These are phyloP conservation scores for Leucopsar rothschildi DNA, from an alignment of 2,113 vertebrate species.

Conservation along the genomic window DNA sequence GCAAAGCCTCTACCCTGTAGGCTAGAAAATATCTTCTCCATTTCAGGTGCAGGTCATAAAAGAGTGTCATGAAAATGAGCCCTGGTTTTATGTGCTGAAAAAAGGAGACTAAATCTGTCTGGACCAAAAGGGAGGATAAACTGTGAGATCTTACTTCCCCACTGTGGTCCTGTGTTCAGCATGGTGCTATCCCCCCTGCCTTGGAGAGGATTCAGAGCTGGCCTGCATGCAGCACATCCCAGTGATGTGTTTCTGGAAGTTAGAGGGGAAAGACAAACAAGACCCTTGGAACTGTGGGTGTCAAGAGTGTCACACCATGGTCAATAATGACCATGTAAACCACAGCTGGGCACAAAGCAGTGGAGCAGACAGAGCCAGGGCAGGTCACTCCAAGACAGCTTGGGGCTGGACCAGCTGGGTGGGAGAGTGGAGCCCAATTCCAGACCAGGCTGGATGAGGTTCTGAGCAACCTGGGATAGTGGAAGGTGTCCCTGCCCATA, in stretches of 20 bases:
- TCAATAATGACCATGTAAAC: not conserved
- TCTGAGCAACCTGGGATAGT: not conserved
- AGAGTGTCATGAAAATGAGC: not conserved
- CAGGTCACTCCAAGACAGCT: not conserved
- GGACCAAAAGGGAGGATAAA: not conserved
- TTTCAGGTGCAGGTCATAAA: not conserved
- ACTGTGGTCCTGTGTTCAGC: not conserved
- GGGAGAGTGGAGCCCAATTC: not conserved
- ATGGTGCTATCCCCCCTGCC: no score
- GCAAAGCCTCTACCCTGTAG: not conserved
- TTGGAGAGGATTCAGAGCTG: no score
- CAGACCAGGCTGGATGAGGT: not conserved
- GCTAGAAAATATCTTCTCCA: not conserved
- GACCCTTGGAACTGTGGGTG: not conserved
- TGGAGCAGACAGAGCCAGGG: not conserved
- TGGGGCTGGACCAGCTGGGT: not conserved
- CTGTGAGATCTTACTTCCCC: not conserved
- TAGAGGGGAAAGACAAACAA: not conserved
- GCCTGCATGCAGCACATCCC: accelerated
- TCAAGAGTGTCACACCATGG: not conserved
- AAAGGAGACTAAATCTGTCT: not conserved
- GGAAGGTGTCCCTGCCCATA: not conserved
- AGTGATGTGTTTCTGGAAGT: not conserved
- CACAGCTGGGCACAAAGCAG: not conserved
- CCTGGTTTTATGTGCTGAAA: not conserved